Evolutionary conservation across 2,888 invertebrate genomes (phyloP), one percentile per base, ranked within the genome.

Genomic region (Eucera pruinosa): DNA sequence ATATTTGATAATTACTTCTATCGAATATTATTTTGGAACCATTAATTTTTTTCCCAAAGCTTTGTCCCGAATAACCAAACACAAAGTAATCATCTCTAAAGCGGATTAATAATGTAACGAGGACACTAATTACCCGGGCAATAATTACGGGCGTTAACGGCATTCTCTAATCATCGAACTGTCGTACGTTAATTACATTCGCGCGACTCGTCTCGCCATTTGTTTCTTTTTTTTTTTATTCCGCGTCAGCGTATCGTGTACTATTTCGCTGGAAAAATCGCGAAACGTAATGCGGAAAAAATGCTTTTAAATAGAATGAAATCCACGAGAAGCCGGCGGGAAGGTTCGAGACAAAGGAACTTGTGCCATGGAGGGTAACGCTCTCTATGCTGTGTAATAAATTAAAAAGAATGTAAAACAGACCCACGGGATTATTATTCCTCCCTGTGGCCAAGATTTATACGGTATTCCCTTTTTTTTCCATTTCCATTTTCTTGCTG

Each of bases 351-450:
- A 77, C 77, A 77, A 77, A 77, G 68, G 58, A 33, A 68, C 68
- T 25, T 18, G 54, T 52, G 47, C 52, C 45, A 4, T 27, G 43
- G 52, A 48, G 41, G 60, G 36, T 64, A 58, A 54, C 58, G 58
- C 33, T 68, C 36, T 68, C 58, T 60, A 48, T 47, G 58, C 41
- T 39, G 20, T 36, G 76, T 75, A 76, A 77, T 77, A 77, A 77
- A 77, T 77, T 77, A 75, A 68, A 77, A 73, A 68, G 65, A 75
- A 64, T 75, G 61, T 67, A 77, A 68, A 75, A 68, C 69, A 75
- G 62, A 64, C 57, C 47, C 50, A 41, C 45, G 64, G 50, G 76
- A 77, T 68, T 77, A 77, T 77, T 77, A 75, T 75, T 62, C 54
- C 62, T 52, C 33, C 41, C 57, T 7, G 52, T 20, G 68, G 52